phyloP scores from a whole-genome alignment of 2,888 invertebrate species.

The Tortrix viridana region DNA sequence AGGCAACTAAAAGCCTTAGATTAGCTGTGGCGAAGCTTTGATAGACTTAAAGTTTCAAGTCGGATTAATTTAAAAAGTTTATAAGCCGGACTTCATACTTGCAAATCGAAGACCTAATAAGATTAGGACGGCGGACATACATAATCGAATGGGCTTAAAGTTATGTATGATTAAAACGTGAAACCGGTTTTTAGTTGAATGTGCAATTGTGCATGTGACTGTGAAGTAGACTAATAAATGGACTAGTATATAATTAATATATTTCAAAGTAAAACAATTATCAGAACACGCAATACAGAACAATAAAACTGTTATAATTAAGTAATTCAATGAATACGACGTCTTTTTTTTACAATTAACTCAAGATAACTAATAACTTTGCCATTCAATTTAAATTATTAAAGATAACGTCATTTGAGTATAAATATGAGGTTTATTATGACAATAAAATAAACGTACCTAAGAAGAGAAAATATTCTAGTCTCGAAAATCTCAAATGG shows the following conservation, averaged over 20 bases:
- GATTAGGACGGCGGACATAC: neutral
- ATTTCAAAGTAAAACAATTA: slow-evolving; percentile 1
- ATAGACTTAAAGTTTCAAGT: too few species aligned
- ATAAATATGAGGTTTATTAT: neutral
- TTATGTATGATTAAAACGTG: neutral
- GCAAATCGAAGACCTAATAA: neutral
- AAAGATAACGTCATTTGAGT: neutral
- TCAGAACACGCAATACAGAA: slow-evolving; percentile 14
- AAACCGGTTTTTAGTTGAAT: neutral
- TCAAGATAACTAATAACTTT: neutral
- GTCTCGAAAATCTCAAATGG: too few species aligned
- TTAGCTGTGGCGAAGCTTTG: too few species aligned
- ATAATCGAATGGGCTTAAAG: too few species aligned
- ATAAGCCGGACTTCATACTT: neutral
- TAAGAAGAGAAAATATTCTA: too few species aligned
- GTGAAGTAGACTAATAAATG: neutral
- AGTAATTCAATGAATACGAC: neutral
- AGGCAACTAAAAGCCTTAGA: neutral
- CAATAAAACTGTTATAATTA: slow-evolving; percentile 22
- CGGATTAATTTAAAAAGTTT: neutral
- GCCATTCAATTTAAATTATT: neutral
- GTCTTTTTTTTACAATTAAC: slow-evolving; percentile 5
- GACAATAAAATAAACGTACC: too few species aligned
- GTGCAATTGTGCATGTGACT: neutral
- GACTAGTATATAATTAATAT: neutral